phyloP scores from a whole-genome alignment of 2,797 vertebrate species.

The Sebastolobus alascanus region DNA sequence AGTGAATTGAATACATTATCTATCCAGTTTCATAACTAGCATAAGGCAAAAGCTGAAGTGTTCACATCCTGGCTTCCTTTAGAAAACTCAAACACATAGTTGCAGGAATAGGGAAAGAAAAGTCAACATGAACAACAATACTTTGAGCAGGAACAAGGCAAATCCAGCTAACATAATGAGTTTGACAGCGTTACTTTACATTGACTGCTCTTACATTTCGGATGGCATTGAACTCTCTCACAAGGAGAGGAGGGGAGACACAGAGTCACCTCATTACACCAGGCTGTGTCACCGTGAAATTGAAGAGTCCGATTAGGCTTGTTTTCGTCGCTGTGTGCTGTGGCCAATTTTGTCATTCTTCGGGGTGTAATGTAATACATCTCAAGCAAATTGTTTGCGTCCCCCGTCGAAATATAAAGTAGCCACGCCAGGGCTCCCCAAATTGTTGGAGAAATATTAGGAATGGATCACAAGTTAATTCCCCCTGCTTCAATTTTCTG shows the following conservation, averaged over 20 bases:
- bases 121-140: neutral
- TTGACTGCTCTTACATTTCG: conserved; percentile 46
- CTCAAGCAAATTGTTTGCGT: conserved; percentile 84
- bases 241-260: conserved; percentile 34
- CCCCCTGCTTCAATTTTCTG: conserved; percentile 76
- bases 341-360: conserved; percentile 79
- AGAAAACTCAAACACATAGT: conserved; percentile 6
- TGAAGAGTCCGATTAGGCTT: conserved; percentile 82
- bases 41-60: neutral
- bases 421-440: conserved; percentile 61
- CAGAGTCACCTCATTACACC: conserved; percentile 76
- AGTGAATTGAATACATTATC: neutral
- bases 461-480: conserved; percentile 81
- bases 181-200: conserved; percentile 37
- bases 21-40: neutral
- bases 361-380: conserved; percentile 78
- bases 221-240: conserved; percentile 52
- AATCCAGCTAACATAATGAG: conserved; percentile 40
- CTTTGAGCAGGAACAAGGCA: conserved; percentile 23
- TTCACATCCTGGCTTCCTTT: neutral
- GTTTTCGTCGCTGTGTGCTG: conserved; percentile 67
- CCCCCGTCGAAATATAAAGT: conserved; percentile 75
- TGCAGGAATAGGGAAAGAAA: neutral
- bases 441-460: conserved; percentile 81
- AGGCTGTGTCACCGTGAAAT: conserved; percentile 81